A percentile compares a stretch with the other conserved stretches of the same genome.
Conservation (phyloP, 1,140 invertebrate species). For the Nebria ingens region DNA sequence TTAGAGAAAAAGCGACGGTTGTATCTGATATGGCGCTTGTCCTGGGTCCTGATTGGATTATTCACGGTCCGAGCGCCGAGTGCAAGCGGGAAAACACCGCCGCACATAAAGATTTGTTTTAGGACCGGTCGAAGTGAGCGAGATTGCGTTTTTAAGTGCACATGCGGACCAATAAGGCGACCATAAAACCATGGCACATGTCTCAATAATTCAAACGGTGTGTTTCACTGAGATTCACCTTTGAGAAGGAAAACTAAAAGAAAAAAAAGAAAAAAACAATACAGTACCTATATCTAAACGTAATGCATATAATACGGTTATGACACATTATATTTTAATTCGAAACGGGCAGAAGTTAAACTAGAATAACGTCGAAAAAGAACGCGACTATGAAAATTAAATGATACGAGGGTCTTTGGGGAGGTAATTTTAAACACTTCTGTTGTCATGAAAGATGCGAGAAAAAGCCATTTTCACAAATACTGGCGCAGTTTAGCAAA, state of each 20-base stretch:
- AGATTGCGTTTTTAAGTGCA: conserved; percentile 12
- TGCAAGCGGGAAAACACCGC: too few species aligned
- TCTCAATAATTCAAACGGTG: conserved; percentile 19
- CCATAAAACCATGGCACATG: conserved; percentile 13
- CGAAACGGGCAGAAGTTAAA: conserved; percentile 16
- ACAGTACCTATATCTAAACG: too few species aligned
- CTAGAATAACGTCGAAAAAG: conserved; percentile 10
- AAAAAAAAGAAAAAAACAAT: too few species aligned
- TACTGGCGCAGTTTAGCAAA: too few species aligned
- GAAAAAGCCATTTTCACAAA: conserved; percentile 24
- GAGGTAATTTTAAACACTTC: conserved; percentile 35
- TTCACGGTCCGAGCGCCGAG: not conserved
- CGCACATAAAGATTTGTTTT: conserved; percentile 18
- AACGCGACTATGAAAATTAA: conserved; percentile 33
- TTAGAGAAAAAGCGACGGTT: too few species aligned
- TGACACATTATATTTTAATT: conserved; percentile 29
- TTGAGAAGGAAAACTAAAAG: too few species aligned
- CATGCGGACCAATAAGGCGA: conserved; percentile 6
- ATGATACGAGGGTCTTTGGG: conserved; percentile 29
- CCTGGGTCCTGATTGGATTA: not conserved
- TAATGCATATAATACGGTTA: conserved; percentile 27
- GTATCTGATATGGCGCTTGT: not conserved
- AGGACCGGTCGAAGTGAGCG: conserved; percentile 2
- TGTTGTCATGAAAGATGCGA: conserved; percentile 30
- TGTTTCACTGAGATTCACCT: conserved; percentile 17